These are phyloP conservation scores for Heterotilapia buettikoferi DNA, from an alignment of 2,113 vertebrate species.

Conservation along the genomic window DNA sequence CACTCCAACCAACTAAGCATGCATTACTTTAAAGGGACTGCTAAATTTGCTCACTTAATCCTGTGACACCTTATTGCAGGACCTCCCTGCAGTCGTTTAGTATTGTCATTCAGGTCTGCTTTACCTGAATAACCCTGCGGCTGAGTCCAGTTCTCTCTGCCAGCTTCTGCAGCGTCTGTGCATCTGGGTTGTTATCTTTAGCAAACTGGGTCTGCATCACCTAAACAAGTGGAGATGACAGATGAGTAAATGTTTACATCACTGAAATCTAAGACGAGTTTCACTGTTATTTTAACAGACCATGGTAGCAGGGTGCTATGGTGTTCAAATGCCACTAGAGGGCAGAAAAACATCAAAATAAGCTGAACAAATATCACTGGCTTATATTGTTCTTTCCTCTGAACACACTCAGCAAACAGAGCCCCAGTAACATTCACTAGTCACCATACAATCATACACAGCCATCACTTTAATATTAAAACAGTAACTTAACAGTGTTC, in stretches of 20 bases:
- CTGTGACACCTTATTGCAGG: background rate
- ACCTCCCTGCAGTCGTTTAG: background rate
- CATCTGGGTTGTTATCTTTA: constrained; percentile 97
- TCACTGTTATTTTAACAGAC: background rate
- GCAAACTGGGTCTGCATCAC: constrained; percentile 98
- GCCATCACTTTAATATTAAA: background rate
- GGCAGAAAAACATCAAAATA: background rate
- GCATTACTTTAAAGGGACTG: background rate
- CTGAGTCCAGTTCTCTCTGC: constrained; percentile 96
- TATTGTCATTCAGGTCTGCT: background rate
- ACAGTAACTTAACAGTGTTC: background rate
- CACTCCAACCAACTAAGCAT: background rate
- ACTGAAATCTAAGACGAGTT: background rate
- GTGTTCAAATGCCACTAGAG: background rate
- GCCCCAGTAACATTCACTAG: rapidly evolving
- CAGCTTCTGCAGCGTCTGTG: constrained; percentile 92
- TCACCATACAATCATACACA: background rate
- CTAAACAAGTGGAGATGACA: constrained; percentile 57
- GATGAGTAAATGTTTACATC: background rate
- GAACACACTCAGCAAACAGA: background rate
- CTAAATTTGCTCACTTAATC: background rate
- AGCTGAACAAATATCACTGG: background rate
- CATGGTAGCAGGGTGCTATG: background rate
- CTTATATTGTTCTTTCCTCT: background rate
- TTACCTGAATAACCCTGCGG: constrained; percentile 73